Percentiles rank a stretch among this genome's conserved stretches.
Evolutionary conservation across 2,888 invertebrate species (phyloP).

Genomic region (Drosophila lacicola): DNA sequence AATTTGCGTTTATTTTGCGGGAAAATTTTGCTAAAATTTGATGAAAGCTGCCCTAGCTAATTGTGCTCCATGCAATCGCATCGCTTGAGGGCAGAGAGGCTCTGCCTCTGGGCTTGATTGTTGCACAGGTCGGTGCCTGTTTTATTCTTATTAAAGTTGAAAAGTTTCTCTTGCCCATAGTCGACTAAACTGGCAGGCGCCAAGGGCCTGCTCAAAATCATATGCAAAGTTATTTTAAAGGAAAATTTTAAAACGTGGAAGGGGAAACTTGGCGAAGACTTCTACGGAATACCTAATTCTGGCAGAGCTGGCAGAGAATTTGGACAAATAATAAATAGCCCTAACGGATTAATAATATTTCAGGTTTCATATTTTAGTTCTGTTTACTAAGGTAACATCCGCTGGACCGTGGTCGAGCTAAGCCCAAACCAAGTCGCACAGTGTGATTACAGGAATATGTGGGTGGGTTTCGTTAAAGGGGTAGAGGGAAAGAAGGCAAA

Average conservation of each 20-base stretch:
- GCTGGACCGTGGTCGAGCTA: not conserved
- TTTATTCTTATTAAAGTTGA: conserved; percentile 44
- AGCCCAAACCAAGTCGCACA: not conserved
- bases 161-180: conserved; percentile 42
- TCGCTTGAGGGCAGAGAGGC: not conserved
- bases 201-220: conserved; percentile 27
- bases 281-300: conserved; percentile 47
- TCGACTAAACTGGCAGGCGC: conserved; percentile 1
- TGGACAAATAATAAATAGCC: conserved; percentile 1
- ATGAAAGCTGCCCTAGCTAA: conserved; percentile 26
- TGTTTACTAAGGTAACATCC: not conserved
- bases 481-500: too few species aligned
- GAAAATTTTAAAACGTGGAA: not conserved
- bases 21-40: conserved; percentile 32
- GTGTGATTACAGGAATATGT: not conserved
- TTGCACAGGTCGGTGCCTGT: conserved; percentile 41
- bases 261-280: conserved; percentile 6
- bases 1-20: conserved; percentile 48
- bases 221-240: conserved; percentile 43
- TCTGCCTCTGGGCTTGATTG: not conserved
- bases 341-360: not conserved
- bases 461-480: too few species aligned
- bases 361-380: not conserved
- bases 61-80: conserved; percentile 3
- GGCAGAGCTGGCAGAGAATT: not conserved